Conservation (phyloP, 2,888 invertebrate species). For the Hipparchia semele region DNA sequence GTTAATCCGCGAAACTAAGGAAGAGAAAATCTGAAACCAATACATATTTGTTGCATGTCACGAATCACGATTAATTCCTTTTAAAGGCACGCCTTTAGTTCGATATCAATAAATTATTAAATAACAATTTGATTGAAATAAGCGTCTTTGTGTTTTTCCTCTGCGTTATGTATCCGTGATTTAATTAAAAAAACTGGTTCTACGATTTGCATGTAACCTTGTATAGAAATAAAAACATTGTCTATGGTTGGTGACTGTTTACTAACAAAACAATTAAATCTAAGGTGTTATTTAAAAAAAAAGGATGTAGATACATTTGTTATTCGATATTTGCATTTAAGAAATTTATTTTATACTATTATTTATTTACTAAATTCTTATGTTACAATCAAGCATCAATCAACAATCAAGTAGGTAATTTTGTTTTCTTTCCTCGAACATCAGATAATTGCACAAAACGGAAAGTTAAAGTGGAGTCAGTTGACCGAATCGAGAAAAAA, state of each 20-base stretch:
- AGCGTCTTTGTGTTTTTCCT: conserved; percentile 16
- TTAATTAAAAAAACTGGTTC: conserved; percentile 17
- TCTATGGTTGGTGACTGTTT: conserved; percentile 12
- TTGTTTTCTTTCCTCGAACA: conserved; percentile 18
- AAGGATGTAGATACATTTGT: not conserved
- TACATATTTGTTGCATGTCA: conserved; percentile 13
- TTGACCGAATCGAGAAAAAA: conserved; percentile 40
- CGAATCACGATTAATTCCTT: not conserved
- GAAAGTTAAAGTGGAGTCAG: conserved; percentile 38
- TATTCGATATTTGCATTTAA: too few relatives aligned
- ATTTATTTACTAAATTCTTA: too few relatives aligned
- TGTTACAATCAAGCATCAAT: not conserved
- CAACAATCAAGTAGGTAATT: not conserved
- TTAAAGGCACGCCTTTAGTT: not conserved
- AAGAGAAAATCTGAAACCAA: not conserved
- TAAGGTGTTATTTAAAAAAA: not conserved
- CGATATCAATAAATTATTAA: not conserved
- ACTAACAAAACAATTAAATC: conserved; percentile 12
- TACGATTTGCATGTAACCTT: conserved; percentile 18
- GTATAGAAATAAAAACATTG: conserved; percentile 15
- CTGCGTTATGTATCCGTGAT: conserved; percentile 15
- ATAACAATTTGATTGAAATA: conserved; percentile 14
- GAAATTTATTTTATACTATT: too few relatives aligned
- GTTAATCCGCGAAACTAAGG: conserved; percentile 9
- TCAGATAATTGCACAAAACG: conserved; percentile 35